A percentile compares a stretch with the other conserved stretches of the same genome.
phyloP scores from a whole-genome alignment of 2,113 vertebrate species.

The Gobius niger region DNA sequence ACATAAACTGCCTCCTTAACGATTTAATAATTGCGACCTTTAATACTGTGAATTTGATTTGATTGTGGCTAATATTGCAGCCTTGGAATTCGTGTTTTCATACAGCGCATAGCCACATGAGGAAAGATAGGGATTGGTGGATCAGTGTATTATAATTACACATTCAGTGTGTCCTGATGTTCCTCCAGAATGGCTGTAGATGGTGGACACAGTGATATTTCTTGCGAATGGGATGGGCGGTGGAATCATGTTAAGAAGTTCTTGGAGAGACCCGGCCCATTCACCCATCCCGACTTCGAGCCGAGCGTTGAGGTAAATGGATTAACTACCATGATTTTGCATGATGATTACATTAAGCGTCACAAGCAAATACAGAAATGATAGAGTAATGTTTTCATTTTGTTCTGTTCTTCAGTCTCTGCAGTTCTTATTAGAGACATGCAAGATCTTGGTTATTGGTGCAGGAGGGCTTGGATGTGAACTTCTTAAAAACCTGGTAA shows the following conservation, averaged over 20 bases:
- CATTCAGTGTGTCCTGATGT: constrained; percentile 69
- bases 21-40: too few species aligned
- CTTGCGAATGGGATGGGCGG: constrained; percentile 92
- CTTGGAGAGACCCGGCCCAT: constrained; percentile 94
- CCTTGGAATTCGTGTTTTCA: not conserved
- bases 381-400: not conserved
- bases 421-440: constrained; percentile 92
- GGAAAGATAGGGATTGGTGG: not conserved
- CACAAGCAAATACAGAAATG: not conserved
- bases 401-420: constrained; percentile 76
- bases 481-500: constrained; percentile 95
- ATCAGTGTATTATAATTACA: not conserved
- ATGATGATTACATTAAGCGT: not conserved
- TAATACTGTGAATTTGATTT: too few species aligned
- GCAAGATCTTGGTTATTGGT: constrained; percentile 93
- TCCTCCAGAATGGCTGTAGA: constrained; percentile 97
- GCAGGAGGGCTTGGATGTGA: constrained; percentile 95
- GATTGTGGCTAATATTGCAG: too few species aligned
- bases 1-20: too few species aligned
- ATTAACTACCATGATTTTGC: not conserved
- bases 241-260: constrained; percentile 98
- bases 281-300: constrained; percentile 99
- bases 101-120: not conserved
- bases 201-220: constrained; percentile 87
- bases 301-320: constrained; percentile 89